Conservation (phyloP, 1,140 invertebrate genomes). For the Oncopeltus fasciatus region DNA sequence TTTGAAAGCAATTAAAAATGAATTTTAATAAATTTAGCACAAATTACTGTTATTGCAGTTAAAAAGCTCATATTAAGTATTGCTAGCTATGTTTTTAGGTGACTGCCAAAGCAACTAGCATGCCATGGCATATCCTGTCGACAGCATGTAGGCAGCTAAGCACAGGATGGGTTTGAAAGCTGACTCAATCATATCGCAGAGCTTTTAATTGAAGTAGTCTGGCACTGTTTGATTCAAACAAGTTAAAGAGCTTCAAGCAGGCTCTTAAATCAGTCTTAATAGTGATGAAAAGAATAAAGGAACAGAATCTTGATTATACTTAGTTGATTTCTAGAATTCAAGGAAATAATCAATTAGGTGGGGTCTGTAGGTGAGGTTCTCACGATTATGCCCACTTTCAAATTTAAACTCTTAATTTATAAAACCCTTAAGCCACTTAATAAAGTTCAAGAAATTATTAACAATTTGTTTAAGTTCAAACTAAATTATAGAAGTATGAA, state of each 20-base stretch:
- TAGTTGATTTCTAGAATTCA: slow-evolving; percentile 50
- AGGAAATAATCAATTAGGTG: slow-evolving; percentile 69
- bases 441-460: too few species aligned
- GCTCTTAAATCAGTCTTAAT: slow-evolving; percentile 49
- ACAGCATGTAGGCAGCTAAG: neutral
- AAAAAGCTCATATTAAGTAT: slow-evolving; percentile 60
- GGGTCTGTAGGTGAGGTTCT: too few species aligned
- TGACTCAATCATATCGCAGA: slow-evolving; percentile 17
- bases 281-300: slow-evolving; percentile 66
- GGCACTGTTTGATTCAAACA: slow-evolving; percentile 62
- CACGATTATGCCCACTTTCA: too few species aligned
- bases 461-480: too few species aligned
- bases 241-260: slow-evolving; percentile 73
- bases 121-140: slow-evolving; percentile 28
- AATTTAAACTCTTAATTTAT: too few species aligned
- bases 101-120: slow-evolving; percentile 34
- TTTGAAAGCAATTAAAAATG: too few species aligned
- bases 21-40: too few species aligned
- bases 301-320: slow-evolving; percentile 68
- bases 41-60: slow-evolving; percentile 75
- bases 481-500: too few species aligned
- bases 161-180: slow-evolving; percentile 38
- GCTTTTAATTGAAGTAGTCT: slow-evolving; percentile 22
- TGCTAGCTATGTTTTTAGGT: slow-evolving; percentile 45
- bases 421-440: too few species aligned